Base-by-base conservation (phyloP, 2,888 invertebrate species). In the Oeneis ivallda region DNA sequence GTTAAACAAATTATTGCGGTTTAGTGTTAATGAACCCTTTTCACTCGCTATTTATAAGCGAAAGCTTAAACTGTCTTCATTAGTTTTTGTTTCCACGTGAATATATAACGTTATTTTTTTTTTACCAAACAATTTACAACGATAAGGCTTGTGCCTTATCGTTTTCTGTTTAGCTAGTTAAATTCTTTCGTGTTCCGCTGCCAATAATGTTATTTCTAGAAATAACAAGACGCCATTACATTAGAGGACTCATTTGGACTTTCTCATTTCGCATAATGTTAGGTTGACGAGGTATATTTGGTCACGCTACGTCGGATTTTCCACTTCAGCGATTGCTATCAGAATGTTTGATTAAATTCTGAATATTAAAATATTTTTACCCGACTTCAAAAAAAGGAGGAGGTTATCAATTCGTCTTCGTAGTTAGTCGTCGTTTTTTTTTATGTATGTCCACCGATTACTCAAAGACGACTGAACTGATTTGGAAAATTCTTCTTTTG, bases 201-300 rank as follows among this genome's bases (percentile, higher is more conserved):
- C 74, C 72, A 73, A 77, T 76, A 72, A 74, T 71, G 72, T 73
- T 74, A 75, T 76, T 79, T 78, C 73, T 72, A 73, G 76, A 79
- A 79, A 79, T 78, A 79, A 78, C 75, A 78, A 78, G 77, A 76
- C 71, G 66, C 71, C 73, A 75, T 78, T 73, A 75, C 77, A 79
- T 80, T 80, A 78, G 72, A 76, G 75, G 77, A 75, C 77, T 79
- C 77, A 79, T 79, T 81, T 79, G 75, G 77, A 77, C 76, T 80
- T 80, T 81, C 78, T 79, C 77, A 80, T 81, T 83, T 79, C 76
- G 79, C 80, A 78, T 82, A 80, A 79, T 82, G 81, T 81, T 77
- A 78, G 75, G 78, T 76, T 79, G 77, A 77, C 79, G 76, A 77
- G 76, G 76, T 77, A 75, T 76, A 77, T 76, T 80, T 72, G 77